Evolutionary conservation across 2,888 invertebrate genomes (phyloP).

Genomic region (Clivina fossor): DNA sequence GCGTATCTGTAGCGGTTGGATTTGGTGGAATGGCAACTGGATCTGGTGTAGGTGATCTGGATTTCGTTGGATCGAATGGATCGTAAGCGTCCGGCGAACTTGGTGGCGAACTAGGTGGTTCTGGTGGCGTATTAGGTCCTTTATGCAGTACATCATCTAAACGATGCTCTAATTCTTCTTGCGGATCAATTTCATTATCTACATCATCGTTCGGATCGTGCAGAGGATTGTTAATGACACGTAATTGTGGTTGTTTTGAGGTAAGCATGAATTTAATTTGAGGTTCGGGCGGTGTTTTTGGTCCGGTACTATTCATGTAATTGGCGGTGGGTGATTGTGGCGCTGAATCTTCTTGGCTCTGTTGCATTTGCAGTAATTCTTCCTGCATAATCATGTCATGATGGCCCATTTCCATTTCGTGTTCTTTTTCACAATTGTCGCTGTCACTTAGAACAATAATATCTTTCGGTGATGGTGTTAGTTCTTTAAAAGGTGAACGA

Average conservation of each 20-base stretch:
- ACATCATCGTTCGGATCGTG: slow-evolving; percentile 61
- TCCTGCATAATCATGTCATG: slow-evolving; percentile 49
- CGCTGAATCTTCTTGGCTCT: slow-evolving; percentile 40
- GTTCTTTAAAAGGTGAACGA: slow-evolving; percentile 80
- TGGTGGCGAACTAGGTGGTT: slow-evolving; percentile 67
- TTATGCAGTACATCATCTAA: slow-evolving; percentile 53
- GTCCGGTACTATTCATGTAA: slow-evolving; percentile 57
- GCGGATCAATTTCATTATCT: slow-evolving; percentile 45
- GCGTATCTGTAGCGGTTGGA: slow-evolving; percentile 14
- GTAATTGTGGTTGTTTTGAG: slow-evolving; percentile 56
- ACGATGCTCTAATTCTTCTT: slow-evolving; percentile 43
- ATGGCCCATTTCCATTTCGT: slow-evolving; percentile 40
- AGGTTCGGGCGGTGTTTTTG: slow-evolving; percentile 76
- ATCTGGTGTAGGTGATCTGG: slow-evolving; percentile 66
- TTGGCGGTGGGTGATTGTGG: slow-evolving; percentile 42
- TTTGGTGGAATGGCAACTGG: slow-evolving; percentile 41
- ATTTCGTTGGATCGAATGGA: slow-evolving; percentile 89
- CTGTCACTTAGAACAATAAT: slow-evolving; percentile 84
- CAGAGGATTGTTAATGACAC: slow-evolving; percentile 62
- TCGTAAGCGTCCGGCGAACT: slow-evolving; percentile 84
- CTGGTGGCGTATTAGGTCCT: slow-evolving; percentile 73
- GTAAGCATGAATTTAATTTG: slow-evolving; percentile 65
- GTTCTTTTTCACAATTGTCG: slow-evolving; percentile 62
- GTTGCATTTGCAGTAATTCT: slow-evolving; percentile 49
- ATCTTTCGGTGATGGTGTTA: slow-evolving; percentile 77